phyloP scores from a whole-genome alignment of 2,797 vertebrate genomes.

The Chrysocyon brachyurus region DNA sequence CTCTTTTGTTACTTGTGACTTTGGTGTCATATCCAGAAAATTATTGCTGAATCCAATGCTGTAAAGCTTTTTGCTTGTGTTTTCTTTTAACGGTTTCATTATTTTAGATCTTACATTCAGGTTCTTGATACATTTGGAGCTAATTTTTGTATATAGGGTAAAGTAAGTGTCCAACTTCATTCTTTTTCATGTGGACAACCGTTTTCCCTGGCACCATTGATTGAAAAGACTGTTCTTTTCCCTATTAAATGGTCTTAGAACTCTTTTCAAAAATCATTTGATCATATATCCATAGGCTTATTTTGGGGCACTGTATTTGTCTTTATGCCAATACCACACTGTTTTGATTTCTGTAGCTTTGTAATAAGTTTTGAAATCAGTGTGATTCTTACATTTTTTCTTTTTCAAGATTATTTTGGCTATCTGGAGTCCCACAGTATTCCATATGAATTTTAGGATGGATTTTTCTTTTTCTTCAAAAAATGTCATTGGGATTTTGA shows the following conservation, averaged over 20 bases:
- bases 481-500: background rate
- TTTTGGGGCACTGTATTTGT: background rate
- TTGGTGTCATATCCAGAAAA: background rate
- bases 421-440: no score
- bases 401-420: no score
- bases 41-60: background rate
- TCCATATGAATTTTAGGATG: no score
- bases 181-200: no score
- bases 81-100: background rate
- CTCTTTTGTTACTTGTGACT: no score
- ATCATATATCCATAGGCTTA: background rate
- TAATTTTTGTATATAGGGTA: no score
- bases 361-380: background rate
- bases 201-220: no score
- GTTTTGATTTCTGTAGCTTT: background rate
- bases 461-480: no score
- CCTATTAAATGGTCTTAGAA: no score
- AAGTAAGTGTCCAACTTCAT: no score
- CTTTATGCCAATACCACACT: background rate
- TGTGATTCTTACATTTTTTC: background rate
- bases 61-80: background rate
- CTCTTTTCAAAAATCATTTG: background rate
- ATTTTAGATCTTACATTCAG: background rate
- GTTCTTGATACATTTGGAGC: no score
- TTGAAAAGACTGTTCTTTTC: no score